A percentile compares a stretch with the other conserved stretches of the same genome.
Conservation (phyloP, 1,140 invertebrate genomes). For the Anastrepha ludens region DNA sequence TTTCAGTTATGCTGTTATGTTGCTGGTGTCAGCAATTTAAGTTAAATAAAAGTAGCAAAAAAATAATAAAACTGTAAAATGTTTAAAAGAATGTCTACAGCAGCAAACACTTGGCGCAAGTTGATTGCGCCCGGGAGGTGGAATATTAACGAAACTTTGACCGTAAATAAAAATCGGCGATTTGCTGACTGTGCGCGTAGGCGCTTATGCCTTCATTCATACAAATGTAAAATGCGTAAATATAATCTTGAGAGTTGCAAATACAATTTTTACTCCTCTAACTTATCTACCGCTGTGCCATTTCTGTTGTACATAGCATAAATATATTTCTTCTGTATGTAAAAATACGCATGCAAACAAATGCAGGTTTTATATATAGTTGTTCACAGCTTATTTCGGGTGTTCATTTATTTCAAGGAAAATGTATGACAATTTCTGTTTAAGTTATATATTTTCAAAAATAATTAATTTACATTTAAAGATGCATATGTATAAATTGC, state of each 20-base stretch:
- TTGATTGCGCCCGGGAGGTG: not conserved
- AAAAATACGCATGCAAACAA: too few species aligned
- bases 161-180: conserved; percentile 18
- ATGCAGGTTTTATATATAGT: too few species aligned
- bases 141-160: conserved; percentile 2
- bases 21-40: conserved; percentile 45
- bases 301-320: too few species aligned
- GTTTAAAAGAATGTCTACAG: not conserved
- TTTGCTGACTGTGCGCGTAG: not conserved
- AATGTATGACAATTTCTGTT: too few species aligned
- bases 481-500: too few species aligned
- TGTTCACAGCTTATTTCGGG: too few species aligned
- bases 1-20: not conserved
- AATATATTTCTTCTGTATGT: too few species aligned
- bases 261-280: not conserved
- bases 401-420: too few species aligned
- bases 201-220: not conserved
- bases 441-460: too few species aligned
- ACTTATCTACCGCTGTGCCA: too few species aligned
- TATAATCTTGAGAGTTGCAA: not conserved
- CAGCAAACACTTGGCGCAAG: not conserved
- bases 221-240: not conserved
- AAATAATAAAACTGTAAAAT: not conserved
- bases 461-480: too few species aligned
- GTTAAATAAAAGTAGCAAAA: conserved; percentile 11